phyloP scores from a whole-genome alignment of 2,113 vertebrate genomes.

The Illadopsis cleaveri region DNA sequence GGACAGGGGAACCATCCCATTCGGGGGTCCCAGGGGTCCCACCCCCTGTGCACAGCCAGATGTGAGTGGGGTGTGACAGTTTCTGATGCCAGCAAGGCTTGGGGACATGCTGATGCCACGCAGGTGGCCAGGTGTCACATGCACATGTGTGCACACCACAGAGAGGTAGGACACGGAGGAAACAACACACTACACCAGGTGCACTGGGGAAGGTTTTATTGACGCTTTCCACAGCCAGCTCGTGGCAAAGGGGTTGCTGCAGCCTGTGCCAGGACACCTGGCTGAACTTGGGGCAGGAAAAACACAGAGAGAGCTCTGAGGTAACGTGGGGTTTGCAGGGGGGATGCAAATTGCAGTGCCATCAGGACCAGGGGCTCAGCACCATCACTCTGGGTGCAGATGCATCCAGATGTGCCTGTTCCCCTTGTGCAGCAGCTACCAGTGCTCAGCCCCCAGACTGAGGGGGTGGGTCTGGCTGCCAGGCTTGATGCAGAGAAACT shows the following conservation, averaged over 20 bases:
- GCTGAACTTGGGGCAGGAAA: neutral
- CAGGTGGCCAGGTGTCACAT: neutral
- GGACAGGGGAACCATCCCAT: rapidly evolving
- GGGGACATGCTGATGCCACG: rapidly evolving
- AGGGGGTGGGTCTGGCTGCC: neutral
- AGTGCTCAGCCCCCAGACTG: neutral
- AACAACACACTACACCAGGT: neutral
- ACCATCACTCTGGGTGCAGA: neutral
- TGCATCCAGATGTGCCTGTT: neutral
- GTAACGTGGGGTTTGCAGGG: neutral
- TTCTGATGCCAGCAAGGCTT: neutral
- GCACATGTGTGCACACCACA: too few relatives aligned
- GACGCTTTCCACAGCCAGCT: neutral
- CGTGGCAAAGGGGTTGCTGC: neutral
- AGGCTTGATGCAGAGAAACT: neutral
- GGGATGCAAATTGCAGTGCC: rapidly evolving
- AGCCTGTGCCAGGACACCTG: neutral
- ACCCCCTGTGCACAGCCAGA: rapidly evolving
- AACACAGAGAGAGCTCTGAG: neutral
- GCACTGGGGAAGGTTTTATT: constrained; percentile 3
- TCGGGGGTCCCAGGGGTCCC: neutral
- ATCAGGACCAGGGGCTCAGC: neutral
- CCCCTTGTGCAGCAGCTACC: rapidly evolving
- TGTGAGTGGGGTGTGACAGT: too few relatives aligned
- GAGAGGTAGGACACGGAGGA: neutral